Percentiles rank a stretch among this genome's conserved stretches.
phyloP scores from a whole-genome alignment of 2,888 invertebrate species.

The Frankliniella fusca region DNA sequence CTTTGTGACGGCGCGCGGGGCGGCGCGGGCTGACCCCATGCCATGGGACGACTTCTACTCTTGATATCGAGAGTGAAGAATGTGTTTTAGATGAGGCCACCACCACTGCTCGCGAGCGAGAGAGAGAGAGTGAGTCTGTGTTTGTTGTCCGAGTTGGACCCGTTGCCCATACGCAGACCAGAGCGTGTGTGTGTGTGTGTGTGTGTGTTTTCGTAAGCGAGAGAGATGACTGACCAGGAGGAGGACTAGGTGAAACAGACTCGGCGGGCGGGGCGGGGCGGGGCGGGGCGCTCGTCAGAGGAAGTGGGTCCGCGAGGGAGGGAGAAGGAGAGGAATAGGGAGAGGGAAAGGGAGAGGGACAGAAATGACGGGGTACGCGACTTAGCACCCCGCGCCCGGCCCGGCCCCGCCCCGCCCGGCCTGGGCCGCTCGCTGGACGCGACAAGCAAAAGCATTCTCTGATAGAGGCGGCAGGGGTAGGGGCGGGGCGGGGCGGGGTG shows the following conservation, averaged over 20 bases:
- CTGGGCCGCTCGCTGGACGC: no score
- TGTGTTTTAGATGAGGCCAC: conserved; percentile 15
- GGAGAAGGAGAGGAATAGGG: background rate
- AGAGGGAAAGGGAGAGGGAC: background rate
- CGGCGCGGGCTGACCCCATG: no score
- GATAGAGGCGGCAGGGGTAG: no score
- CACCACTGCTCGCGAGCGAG: background rate
- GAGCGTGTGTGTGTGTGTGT: background rate
- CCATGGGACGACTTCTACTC: no score
- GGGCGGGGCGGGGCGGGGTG: no score
- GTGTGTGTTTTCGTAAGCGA: conserved; percentile 18
- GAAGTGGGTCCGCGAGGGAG: no score
- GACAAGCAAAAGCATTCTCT: no score
- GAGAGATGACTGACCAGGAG: background rate
- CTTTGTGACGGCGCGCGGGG: no score
- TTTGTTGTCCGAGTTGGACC: background rate
- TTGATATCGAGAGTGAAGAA: background rate
- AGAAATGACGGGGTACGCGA: conserved; percentile 14
- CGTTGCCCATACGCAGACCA: background rate
- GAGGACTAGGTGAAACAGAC: background rate
- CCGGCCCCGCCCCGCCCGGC: no score
- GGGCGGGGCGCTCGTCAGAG: background rate
- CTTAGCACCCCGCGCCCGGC: background rate
- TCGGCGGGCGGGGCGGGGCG: background rate
- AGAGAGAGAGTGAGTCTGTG: background rate